Conservation (phyloP, 1,140 invertebrate species). For the Trichonephila clavipes region DNA sequence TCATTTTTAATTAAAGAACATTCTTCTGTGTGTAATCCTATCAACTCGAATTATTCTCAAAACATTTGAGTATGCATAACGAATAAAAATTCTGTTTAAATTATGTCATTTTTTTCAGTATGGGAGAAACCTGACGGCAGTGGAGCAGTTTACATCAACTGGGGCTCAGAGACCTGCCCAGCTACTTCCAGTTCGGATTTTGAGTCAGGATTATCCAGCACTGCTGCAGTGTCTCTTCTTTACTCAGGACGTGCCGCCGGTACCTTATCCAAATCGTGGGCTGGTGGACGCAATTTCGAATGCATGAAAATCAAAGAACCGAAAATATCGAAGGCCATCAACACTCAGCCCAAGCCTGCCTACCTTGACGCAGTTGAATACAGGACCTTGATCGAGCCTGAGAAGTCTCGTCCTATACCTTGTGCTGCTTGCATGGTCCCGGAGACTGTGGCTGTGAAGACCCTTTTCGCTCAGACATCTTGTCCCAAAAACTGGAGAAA, state of each 20-base stretch:
- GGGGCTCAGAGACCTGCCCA: constrained; percentile 42
- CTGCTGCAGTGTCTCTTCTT: not conserved
- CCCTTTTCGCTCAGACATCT: constrained; percentile 25
- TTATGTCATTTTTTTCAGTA: constrained; percentile 3
- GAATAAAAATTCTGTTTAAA: too few relatives aligned
- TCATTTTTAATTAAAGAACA: too few relatives aligned
- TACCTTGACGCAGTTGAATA: constrained; percentile 18
- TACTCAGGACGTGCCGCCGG: constrained; percentile 30
- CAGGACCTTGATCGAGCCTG: constrained; percentile 39
- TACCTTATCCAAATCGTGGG: constrained; percentile 36
- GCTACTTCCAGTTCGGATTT: not conserved
- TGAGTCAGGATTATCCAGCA: too few relatives aligned
- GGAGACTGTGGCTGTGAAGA: constrained; percentile 14
- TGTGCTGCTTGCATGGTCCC: constrained; percentile 53
- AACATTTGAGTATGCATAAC: too few relatives aligned
- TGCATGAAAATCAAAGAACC: constrained; percentile 36
- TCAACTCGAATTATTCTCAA: too few relatives aligned
- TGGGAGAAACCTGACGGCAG: constrained; percentile 72
- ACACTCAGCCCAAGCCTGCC: constrained; percentile 35
- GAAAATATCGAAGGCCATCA: not conserved
- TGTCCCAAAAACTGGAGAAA: constrained; percentile 61
- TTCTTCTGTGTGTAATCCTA: too few relatives aligned
- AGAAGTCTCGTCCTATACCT: constrained; percentile 24
- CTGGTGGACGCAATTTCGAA: constrained; percentile 46
- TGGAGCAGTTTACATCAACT: constrained; percentile 66